Evolutionary conservation across 2,797 vertebrate species (phyloP).

Genomic region (Melanotaenia parkinsoni): DNA sequence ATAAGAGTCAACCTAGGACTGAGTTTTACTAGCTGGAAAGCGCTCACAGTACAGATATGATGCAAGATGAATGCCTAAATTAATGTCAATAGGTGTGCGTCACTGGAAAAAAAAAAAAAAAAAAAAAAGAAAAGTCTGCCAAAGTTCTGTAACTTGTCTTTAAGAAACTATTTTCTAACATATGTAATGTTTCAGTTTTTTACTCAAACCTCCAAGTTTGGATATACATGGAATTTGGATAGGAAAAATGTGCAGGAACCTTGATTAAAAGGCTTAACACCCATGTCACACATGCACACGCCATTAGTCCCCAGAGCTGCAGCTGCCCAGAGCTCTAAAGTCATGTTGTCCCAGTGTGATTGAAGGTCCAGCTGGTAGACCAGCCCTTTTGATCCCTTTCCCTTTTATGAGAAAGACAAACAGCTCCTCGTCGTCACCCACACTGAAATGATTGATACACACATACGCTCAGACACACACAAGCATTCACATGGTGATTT

Average conservation of each 20-base stretch:
- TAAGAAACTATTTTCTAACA: background rate
- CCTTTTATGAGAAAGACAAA: slow-evolving; percentile 83
- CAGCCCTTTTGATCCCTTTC: slow-evolving; percentile 78
- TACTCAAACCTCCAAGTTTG: background rate
- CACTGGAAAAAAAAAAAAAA: too few relatives aligned
- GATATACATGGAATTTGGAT: slow-evolving; percentile 6
- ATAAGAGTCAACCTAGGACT: too few relatives aligned
- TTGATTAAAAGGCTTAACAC: slow-evolving; percentile 45
- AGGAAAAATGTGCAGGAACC: slow-evolving; percentile 33
- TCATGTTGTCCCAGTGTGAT: slow-evolving; percentile 75
- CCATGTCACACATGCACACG: slow-evolving; percentile 44
- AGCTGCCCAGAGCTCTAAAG: slow-evolving; percentile 76
- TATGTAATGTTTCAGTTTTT: background rate
- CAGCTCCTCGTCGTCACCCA: slow-evolving; percentile 74
- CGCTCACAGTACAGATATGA: too few relatives aligned
- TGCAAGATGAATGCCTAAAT: too few relatives aligned
- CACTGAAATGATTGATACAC: slow-evolving; percentile 72
- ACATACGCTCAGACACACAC: slow-evolving; percentile 31
- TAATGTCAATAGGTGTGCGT: too few relatives aligned
- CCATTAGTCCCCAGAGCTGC: slow-evolving; percentile 63
- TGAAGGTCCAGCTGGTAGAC: slow-evolving; percentile 80
- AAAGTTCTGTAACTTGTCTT: background rate
- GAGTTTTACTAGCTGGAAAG: background rate
- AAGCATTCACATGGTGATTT: slow-evolving; percentile 15
- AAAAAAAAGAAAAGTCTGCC: too few relatives aligned